phyloP scores from a whole-genome alignment of 2,797 vertebrate species.

The Lerista edwardsae region DNA sequence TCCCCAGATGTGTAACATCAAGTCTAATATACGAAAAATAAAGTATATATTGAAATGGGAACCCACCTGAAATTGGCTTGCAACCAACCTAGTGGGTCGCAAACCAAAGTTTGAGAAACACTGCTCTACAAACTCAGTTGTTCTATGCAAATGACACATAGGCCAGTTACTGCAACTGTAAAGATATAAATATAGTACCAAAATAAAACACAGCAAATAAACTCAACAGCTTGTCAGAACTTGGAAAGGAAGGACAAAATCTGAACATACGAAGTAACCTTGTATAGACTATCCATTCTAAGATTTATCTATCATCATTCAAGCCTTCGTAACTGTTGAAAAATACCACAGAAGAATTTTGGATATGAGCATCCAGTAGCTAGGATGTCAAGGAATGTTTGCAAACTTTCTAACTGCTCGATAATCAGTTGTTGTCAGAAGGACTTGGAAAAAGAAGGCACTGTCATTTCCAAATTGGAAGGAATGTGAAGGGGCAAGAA shows the following conservation, averaged over 20 bases:
- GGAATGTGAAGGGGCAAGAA: neutral
- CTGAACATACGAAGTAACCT: neutral
- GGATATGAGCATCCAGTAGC: neutral
- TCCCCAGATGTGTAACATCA: too few species aligned
- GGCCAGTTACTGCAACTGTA: neutral
- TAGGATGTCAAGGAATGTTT: neutral
- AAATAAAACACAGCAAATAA: neutral
- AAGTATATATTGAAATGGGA: too few species aligned
- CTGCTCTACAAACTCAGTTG: neutral
- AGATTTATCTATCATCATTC: neutral
- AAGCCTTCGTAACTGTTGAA: neutral
- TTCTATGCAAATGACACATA: neutral
- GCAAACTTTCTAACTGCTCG: neutral
- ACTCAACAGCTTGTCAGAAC: neutral
- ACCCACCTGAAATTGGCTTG: too few species aligned
- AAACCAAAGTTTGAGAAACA: too few species aligned
- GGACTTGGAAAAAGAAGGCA: neutral
- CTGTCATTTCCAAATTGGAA: neutral
- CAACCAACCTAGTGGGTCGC: too few species aligned
- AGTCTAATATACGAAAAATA: too few species aligned
- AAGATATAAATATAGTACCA: neutral
- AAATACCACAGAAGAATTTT: neutral
- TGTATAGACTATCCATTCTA: too few species aligned
- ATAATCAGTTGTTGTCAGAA: neutral
- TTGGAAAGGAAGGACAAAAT: neutral